Percentiles rank a stretch among this genome's conserved stretches.
Conservation (phyloP, 2,797 vertebrate genomes). For the Falco naumanni region DNA sequence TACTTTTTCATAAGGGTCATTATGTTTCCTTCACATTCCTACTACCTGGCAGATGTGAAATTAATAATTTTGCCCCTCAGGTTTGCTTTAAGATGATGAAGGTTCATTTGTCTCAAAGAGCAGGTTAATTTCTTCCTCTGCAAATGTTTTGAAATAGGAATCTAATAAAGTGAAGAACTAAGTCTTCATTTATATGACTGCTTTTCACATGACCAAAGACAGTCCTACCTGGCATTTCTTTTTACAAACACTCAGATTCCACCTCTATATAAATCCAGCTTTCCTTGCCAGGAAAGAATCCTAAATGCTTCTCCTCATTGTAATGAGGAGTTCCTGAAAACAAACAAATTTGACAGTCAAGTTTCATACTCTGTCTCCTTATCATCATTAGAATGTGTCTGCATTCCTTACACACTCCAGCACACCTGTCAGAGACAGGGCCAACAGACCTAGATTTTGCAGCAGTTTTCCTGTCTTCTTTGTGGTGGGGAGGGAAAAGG, state of each 20-base stretch:
- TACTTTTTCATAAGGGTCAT: constrained; percentile 24
- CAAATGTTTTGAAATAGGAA: constrained; percentile 59
- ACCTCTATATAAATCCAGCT: neutral
- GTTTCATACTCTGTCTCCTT: neutral
- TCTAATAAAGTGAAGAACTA: constrained; percentile 13
- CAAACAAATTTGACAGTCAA: neutral
- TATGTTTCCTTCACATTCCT: constrained; percentile 21
- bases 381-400: neutral
- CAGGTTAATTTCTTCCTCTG: constrained; percentile 43
- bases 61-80: constrained; percentile 40
- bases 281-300: neutral
- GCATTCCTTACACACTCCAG: neutral
- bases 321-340: neutral
- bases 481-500: neutral
- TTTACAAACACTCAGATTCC: neutral
- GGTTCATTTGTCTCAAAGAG: constrained; percentile 39
- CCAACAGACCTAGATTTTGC: neutral
- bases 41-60: constrained; percentile 8
- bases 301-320: neutral
- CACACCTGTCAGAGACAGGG: neutral
- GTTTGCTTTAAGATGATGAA: constrained; percentile 2
- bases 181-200: neutral
- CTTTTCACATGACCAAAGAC: neutral
- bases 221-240: neutral
- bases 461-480: neutral